Evolutionary conservation across 1,140 invertebrate genomes (phyloP), one percentile per base, ranked within the genome.

Genomic region (Drosophila orena): DNA sequence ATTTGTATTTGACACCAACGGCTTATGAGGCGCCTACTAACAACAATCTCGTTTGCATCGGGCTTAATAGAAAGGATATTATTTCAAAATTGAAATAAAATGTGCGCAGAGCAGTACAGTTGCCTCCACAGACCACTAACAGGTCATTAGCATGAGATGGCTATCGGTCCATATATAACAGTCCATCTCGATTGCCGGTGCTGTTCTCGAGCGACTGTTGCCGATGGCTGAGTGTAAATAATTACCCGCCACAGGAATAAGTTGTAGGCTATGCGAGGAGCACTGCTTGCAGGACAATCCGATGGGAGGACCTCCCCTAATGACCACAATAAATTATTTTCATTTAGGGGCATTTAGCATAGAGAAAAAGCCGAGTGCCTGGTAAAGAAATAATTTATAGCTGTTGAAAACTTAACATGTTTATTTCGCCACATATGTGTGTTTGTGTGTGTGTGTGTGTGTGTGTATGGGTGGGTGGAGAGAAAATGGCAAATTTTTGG

Each of bases 261-360:
- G 17, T 66, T 34, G 20, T 40, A 24, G 30, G 42, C 38, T n/a
- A 6, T 34, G 40, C 53, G 24, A 27, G 49, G n/a, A 34, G 5
- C 7, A 8, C 30, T 5, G 38, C 20, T 59, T 11, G 35, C 30
- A 22, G 34, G 34, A 53, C 46, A 38, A 46, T n/a, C 35, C 53
- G 42, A 34, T 55, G 59, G 42, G 42, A 52, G 68, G 22, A 38
- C 35, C 50, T 49, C 34, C 22, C 61, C 69, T 81, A 85, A 85
- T 88, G 81, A 81, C 81, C 81, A 88, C 83, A 85, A 85, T 85
- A 88, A 85, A 85, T 85, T 88, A 85, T 88, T 88, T 85, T 85
- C 83, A 85, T 85, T 85, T 85, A 88, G 81, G 69, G 69, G 84
- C 83, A 80, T 85, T 85, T 85, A 85, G 80, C 81, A 85, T 86